Percentiles rank a stretch among this genome's conserved stretches.
Conservation (phyloP, 30 jellyfish, hydroid and myxozoan genomes). For the Hydractinia symbiolongicarpus region DNA sequence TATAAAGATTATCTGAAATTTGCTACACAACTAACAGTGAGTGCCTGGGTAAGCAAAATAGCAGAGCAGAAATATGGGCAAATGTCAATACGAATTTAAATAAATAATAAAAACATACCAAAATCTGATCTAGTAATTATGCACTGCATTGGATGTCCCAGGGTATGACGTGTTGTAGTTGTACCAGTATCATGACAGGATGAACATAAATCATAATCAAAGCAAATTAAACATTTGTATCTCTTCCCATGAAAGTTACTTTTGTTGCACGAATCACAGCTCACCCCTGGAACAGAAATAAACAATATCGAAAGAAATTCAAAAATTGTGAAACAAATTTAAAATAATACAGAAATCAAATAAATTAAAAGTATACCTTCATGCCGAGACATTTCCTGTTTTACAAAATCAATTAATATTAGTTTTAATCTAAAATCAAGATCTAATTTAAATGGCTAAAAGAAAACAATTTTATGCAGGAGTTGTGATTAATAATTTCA, state of each 20-base stretch:
- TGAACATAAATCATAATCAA: conserved; percentile 89
- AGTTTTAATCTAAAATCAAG: no score
- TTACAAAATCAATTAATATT: no score
- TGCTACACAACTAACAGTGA: not conserved
- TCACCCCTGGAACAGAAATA: conserved; percentile 57
- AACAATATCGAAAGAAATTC: not conserved
- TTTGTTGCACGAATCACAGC: conserved; percentile 92
- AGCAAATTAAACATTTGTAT: conserved; percentile 83
- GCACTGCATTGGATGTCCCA: conserved; percentile 90
- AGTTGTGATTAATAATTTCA: no score
- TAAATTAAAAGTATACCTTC: not conserved
- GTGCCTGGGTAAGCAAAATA: no score
- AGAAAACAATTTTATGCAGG: no score
- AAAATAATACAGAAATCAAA: no score
- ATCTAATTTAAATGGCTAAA: no score
- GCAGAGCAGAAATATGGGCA: no score
- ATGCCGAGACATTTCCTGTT: conserved; percentile 19
- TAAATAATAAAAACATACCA: conserved; percentile 46
- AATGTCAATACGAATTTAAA: not conserved
- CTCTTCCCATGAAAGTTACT: conserved; percentile 88
- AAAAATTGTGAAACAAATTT: no score
- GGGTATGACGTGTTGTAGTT: conserved; percentile 67
- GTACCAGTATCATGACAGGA: conserved; percentile 84
- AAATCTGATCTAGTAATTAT: conserved; percentile 76
- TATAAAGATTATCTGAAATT: not conserved